Evolutionary conservation across 2,113 vertebrate genomes (phyloP), one percentile per base, ranked within the genome.

Genomic region (Anhinga rufa): DNA sequence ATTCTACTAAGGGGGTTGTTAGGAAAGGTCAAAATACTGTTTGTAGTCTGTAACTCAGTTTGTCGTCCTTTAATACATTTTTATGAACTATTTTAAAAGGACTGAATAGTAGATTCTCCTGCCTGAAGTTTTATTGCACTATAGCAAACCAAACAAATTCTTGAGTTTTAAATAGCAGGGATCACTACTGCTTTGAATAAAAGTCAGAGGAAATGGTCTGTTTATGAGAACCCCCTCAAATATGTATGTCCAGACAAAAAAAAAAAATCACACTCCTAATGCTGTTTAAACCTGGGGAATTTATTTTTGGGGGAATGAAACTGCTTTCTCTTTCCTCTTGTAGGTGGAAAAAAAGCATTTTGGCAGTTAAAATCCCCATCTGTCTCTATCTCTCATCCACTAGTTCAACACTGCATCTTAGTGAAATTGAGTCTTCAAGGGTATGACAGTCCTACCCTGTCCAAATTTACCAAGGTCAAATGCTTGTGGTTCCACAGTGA

Each of bases 61-160:
- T 21, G 1, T 71, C 91, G 64, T 90, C n/a, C 34, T 90, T 90
- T 66, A 88, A 66, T 78, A 38, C 25, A 36, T 74, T 89, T 96
- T 86, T 55, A 92, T 86, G 36, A 90, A 86, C 76, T 86, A 25
- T 80, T 94, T 96, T 62, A 6, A 92, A 93, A 72, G 69, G 69
- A 52, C 36, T 22, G 19, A 81, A 81, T 76, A 86, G 61, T 71
- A 83, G 68, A 49, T 93, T 93, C 64, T 88, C 44, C 44, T 96
- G 76, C 77, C 36, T 89, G 49, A 87, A 82, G 15, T 94, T 88
- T 88, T 91, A 82, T 29, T 95, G 88, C 24, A 20, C 32, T 82
- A 15, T 17, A 89, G 88, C 80, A 87, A 95, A 92, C 61, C 72
- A 95, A 71, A 86, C 40, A 74, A 55, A 69, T 93, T 77, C 20